Conservation (phyloP, 2,113 vertebrate genomes). For the Erinaceus europaeus region DNA sequence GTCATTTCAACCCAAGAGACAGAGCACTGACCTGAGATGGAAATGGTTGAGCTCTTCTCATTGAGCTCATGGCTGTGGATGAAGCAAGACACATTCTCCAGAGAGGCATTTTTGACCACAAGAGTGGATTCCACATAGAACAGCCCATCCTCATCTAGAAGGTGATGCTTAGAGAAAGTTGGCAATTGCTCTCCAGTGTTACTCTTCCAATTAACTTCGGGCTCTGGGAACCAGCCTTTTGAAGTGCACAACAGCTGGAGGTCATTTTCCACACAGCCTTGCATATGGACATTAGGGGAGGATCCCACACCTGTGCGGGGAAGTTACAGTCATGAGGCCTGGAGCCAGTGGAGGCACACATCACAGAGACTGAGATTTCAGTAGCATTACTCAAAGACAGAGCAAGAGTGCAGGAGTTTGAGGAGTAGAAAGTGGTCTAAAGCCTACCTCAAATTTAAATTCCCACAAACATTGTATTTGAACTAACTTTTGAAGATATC, state of each 20-base stretch:
- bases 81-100: constrained; percentile 30
- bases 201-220: constrained; percentile 49
- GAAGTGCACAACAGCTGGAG: constrained; percentile 48
- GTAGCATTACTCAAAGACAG: not conserved
- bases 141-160: constrained; percentile 14
- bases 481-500: not conserved
- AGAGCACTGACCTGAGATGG: constrained; percentile 52
- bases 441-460: not conserved
- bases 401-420: too few species aligned
- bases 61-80: not conserved
- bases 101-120: not conserved
- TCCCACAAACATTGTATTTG: not conserved
- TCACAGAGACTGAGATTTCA: not conserved
- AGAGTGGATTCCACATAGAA: constrained; percentile 54
- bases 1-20: not conserved
- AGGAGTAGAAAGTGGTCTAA: not conserved
- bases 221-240: constrained; percentile 66
- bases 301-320: constrained; percentile 38
- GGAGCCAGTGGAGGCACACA: not conserved
- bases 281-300: constrained; percentile 37
- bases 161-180: not conserved
- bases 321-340: not conserved
- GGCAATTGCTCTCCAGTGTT: constrained; percentile 24
- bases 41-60: not conserved
- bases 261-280: not conserved